Conservation (phyloP, 2,797 vertebrate species). For the Diceros bicornis region DNA sequence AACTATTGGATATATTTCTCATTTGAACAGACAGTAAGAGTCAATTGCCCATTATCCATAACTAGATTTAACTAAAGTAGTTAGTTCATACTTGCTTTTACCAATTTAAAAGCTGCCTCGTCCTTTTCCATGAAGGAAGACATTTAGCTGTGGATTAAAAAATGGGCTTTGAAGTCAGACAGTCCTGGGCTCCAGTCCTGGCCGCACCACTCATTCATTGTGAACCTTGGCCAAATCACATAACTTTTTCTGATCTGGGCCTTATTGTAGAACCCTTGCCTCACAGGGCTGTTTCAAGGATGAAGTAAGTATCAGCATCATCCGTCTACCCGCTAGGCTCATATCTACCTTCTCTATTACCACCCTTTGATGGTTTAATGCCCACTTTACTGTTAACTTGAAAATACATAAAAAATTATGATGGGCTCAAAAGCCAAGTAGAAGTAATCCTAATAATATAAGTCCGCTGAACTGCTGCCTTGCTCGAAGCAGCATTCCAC, state of each 20-base stretch:
- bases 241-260: not conserved
- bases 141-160: not conserved
- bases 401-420: slow-evolving; percentile 14
- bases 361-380: not conserved
- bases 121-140: not conserved
- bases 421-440: not conserved
- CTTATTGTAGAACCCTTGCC: not conserved
- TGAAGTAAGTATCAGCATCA: not conserved
- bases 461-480: not conserved
- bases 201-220: not conserved
- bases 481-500: not conserved
- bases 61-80: not conserved
- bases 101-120: not conserved
- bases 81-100: not conserved
- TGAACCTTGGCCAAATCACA: not conserved
- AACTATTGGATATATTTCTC: not conserved
- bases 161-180: not conserved
- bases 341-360: not conserved
- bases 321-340: not conserved
- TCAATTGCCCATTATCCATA: not conserved
- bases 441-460: not conserved
- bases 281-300: not conserved
- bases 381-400: not conserved
- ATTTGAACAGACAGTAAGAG: not conserved
- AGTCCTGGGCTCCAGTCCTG: not conserved